phyloP scores from a whole-genome alignment of 2,888 invertebrate genomes.

The Smittia aterrima region DNA sequence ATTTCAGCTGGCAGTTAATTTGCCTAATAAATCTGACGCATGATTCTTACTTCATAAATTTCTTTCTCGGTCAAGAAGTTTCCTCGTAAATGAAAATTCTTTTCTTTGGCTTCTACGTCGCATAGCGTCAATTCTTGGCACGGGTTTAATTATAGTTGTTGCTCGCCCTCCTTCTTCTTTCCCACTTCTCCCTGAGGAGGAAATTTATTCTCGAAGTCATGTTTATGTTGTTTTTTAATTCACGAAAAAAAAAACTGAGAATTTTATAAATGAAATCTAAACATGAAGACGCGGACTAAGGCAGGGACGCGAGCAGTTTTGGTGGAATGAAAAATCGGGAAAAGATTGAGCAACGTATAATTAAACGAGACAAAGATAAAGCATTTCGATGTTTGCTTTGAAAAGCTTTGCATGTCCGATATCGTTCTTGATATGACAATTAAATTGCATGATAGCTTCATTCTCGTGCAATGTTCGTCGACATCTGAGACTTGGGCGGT shows the following conservation, averaged over 20 bases:
- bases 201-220: conserved; percentile 24
- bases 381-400: not conserved
- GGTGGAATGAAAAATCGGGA: not conserved
- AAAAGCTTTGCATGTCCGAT: not conserved
- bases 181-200: not conserved
- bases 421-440: not conserved
- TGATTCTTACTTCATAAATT: conserved; percentile 4
- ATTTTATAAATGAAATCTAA: conserved; percentile 27
- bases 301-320: not conserved
- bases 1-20: conserved; percentile 23
- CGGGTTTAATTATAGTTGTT: conserved; percentile 34
- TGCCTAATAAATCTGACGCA: conserved; percentile 33
- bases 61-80: conserved; percentile 10
- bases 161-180: not conserved
- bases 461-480: not conserved
- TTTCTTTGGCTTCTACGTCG: conserved; percentile 11
- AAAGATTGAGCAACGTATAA: not conserved
- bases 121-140: conserved; percentile 26
- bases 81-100: conserved; percentile 25
- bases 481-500: not conserved
- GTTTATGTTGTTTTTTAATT: conserved; percentile 41
- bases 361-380: not conserved
- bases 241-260: conserved; percentile 6
- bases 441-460: not conserved
- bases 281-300: conserved; percentile 1